Conservation (phyloP, 1,140 invertebrate species). For the Bombus huntii region DNA sequence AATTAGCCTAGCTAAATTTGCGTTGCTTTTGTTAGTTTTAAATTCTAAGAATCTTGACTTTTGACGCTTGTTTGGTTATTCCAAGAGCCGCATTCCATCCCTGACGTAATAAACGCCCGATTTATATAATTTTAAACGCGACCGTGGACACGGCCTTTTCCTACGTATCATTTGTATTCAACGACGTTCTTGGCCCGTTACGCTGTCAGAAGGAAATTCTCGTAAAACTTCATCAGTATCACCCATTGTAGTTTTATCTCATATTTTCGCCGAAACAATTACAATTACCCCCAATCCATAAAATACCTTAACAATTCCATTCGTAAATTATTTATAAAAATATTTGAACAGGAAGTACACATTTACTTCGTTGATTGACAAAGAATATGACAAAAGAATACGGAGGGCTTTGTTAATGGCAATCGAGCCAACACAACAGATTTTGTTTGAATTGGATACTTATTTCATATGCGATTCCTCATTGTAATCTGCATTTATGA, state of each 20-base stretch:
- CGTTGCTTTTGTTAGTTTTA: not conserved
- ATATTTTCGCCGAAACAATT: too few relatives aligned
- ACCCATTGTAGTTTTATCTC: too few relatives aligned
- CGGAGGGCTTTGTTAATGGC: constrained; percentile 25
- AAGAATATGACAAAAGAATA: constrained; percentile 7
- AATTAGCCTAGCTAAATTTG: too few relatives aligned
- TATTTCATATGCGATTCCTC: constrained; percentile 1
- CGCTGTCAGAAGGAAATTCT: not conserved
- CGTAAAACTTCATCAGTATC: not conserved
- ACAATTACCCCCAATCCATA: too few relatives aligned
- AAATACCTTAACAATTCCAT: not conserved
- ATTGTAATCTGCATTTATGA: constrained; percentile 28
- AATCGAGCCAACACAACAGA: constrained; percentile 10
- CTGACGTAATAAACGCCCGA: constrained; percentile 13
- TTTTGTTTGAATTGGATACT: constrained; percentile 16
- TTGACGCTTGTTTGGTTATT: not conserved
- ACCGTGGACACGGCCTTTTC: constrained; percentile 8
- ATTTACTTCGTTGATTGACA: not conserved
- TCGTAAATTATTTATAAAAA: not conserved
- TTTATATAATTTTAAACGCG: constrained; percentile 41
- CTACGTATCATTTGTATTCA: constrained; percentile 21
- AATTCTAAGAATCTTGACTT: not conserved
- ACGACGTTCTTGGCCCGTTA: constrained; percentile 1
- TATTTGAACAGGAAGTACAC: not conserved
- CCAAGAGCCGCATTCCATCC: constrained; percentile 11